Percentiles rank a stretch among this genome's conserved stretches.
phyloP scores from a whole-genome alignment of 2,888 invertebrate species.

The Apodemia mormo region DNA sequence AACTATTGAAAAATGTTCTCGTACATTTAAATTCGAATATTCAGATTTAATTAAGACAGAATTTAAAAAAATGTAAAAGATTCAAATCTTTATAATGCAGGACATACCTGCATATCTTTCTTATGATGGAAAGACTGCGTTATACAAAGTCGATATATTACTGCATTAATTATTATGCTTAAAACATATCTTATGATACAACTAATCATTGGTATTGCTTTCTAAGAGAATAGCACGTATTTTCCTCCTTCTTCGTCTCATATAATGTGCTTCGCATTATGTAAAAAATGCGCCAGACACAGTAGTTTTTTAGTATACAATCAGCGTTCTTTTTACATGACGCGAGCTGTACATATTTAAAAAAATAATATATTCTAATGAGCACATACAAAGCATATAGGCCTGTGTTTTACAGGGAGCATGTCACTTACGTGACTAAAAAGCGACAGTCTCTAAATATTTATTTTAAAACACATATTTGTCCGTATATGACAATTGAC shows the following conservation, averaged over 20 bases:
- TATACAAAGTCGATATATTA: slow-evolving; percentile 44
- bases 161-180: slow-evolving; percentile 46
- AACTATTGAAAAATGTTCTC: too few relatives aligned
- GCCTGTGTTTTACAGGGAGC: slow-evolving; percentile 24
- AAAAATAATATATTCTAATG: slow-evolving; percentile 13
- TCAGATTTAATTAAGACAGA: too few relatives aligned
- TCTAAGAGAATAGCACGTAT: slow-evolving; percentile 48
- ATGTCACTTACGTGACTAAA: not conserved
- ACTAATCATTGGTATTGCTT: slow-evolving; percentile 51
- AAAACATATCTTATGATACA: slow-evolving; percentile 43
- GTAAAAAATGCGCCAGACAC: too few relatives aligned
- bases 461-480: too few relatives aligned
- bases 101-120: not conserved
- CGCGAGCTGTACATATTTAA: slow-evolving; percentile 17
- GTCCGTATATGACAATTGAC: too few relatives aligned
- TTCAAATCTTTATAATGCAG: too few relatives aligned
- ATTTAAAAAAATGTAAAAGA: too few relatives aligned
- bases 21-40: too few relatives aligned
- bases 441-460: not conserved
- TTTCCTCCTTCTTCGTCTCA: slow-evolving; percentile 32
- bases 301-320: too few relatives aligned
- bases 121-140: slow-evolving; percentile 41
- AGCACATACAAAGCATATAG: slow-evolving; percentile 31
- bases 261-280: not conserved
- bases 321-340: too few relatives aligned